These are phyloP conservation scores for Cyanoliseus patagonus DNA, from an alignment of 2,113 vertebrate species.

Conservation along the genomic window DNA sequence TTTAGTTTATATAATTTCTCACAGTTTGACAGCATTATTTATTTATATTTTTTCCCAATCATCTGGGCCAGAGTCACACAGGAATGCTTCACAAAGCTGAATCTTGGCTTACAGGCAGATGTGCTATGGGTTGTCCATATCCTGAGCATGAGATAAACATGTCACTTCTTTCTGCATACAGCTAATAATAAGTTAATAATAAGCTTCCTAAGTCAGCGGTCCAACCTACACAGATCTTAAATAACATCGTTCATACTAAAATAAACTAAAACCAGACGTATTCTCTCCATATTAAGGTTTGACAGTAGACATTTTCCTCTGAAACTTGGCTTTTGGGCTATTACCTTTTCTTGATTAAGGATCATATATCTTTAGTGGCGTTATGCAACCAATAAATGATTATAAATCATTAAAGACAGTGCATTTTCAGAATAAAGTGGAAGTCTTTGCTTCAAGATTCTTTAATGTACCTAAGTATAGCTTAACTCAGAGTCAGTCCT, in stretches of 20 bases:
- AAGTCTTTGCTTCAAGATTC: not conserved
- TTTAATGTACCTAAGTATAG: not conserved
- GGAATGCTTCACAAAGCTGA: not conserved
- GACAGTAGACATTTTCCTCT: not conserved
- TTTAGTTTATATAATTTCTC: not conserved
- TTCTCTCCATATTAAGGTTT: not conserved
- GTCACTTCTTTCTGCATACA: not conserved
- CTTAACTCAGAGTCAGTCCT: not conserved
- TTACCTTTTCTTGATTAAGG: not conserved
- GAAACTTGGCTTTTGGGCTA: not conserved
- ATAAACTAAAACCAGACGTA: not conserved
- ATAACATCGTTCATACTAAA: not conserved
- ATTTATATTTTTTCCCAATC: not conserved
- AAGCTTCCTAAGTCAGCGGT: not conserved
- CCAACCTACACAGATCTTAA: not conserved
- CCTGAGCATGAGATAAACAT: not conserved
- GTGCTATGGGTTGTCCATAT: not conserved
- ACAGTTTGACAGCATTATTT: not conserved
- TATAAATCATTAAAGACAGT: not conserved
- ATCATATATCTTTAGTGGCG: not conserved
- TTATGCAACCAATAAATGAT: not conserved
- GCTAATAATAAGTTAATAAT: not conserved
- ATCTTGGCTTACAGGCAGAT: not conserved
- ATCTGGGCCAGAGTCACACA: not conserved
- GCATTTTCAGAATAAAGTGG: not conserved